These are phyloP conservation scores for Sesamia nonagrioides DNA, from an alignment of 1,140 invertebrate species.

Conservation along the genomic window DNA sequence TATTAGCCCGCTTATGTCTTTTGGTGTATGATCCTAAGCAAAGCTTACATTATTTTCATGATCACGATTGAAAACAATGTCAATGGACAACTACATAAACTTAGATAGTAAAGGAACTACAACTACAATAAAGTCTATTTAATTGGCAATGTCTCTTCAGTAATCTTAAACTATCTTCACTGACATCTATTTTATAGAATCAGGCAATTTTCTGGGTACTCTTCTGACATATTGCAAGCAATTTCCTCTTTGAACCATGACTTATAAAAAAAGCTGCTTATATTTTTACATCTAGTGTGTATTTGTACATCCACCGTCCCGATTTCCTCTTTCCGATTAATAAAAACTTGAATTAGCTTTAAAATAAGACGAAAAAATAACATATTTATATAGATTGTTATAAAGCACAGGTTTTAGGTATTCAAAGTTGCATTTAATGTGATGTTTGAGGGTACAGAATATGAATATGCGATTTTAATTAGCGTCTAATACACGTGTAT, in stretches of 20 bases:
- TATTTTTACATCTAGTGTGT: constrained; percentile 72
- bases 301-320: constrained; percentile 81
- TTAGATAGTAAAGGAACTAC: neutral
- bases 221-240: constrained; percentile 54
- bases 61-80: neutral
- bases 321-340: constrained; percentile 82
- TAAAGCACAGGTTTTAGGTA: constrained; percentile 85
- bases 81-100: neutral
- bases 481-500: neutral
- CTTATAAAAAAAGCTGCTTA: constrained; percentile 68
- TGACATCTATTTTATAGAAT: constrained; percentile 13
- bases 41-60: neutral
- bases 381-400: constrained; percentile 87
- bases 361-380: constrained; percentile 76
- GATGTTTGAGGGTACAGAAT: constrained; percentile 46
- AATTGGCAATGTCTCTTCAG: constrained; percentile 37
- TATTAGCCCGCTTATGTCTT: constrained; percentile 38
- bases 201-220: constrained; percentile 26
- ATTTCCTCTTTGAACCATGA: constrained; percentile 60
- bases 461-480: constrained; percentile 6
- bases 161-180: constrained; percentile 17
- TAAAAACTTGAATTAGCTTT: constrained; percentile 82
- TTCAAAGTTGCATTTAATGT: constrained; percentile 85
- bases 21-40: constrained; percentile 23
- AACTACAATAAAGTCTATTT: constrained; percentile 15